Evolutionary conservation across 1,140 invertebrate species (phyloP).

Genomic region (Metopolophium dirhodum): DNA sequence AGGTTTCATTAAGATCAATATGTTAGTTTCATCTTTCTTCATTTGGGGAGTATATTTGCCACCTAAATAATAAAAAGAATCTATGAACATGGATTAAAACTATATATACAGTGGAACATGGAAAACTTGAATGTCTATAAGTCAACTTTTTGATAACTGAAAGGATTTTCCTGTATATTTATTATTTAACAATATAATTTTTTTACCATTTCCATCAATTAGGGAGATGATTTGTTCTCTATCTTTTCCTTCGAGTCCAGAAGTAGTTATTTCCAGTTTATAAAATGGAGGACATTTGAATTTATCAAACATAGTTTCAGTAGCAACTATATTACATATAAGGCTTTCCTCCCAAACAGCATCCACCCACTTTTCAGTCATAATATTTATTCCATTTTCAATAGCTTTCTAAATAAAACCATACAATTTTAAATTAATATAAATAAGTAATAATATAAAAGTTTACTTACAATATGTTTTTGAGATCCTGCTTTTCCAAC

Average conservation of each 20-base stretch:
- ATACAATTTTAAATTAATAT: conserved; percentile 54
- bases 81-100: background rate
- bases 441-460: conserved; percentile 44
- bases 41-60: conserved; percentile 62
- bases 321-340: conserved; percentile 69
- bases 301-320: conserved; percentile 70
- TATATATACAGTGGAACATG: background rate
- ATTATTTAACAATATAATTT: background rate
- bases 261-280: conserved; percentile 79
- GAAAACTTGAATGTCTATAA: background rate
- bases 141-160: background rate
- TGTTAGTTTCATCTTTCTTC: conserved; percentile 66
- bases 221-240: conserved; percentile 75
- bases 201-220: conserved; percentile 74
- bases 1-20: conserved; percentile 66
- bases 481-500: conserved; percentile 75
- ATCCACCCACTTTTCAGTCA: conserved; percentile 80
- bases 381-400: conserved; percentile 74
- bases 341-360: conserved; percentile 78
- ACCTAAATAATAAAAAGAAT: conserved; percentile 58
- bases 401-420: conserved; percentile 71
- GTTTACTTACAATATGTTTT: conserved; percentile 73
- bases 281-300: conserved; percentile 80
- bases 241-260: conserved; percentile 72
- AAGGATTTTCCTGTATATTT: background rate